Evolutionary conservation across 2,797 vertebrate genomes (phyloP).

Genomic region (Hippopotamyrus pictus): DNA sequence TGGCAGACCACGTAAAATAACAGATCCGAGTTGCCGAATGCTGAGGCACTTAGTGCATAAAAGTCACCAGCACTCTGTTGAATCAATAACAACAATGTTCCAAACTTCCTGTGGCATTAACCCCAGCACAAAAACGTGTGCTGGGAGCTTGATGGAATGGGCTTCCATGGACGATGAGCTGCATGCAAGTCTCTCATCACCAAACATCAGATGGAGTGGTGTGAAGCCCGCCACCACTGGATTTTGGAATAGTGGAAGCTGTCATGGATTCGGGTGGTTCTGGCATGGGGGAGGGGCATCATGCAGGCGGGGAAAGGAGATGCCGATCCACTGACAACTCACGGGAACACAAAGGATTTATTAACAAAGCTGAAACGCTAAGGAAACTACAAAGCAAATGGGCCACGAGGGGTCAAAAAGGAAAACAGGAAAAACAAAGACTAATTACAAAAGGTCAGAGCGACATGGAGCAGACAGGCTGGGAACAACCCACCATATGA

Average conservation of each 20-base stretch:
- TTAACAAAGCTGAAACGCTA: background rate
- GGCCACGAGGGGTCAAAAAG: background rate
- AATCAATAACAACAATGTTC: conserved; percentile 29
- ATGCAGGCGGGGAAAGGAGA: background rate
- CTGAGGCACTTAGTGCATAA: background rate
- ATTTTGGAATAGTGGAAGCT: background rate
- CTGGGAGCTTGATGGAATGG: background rate
- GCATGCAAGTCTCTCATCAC: background rate
- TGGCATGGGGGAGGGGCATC: background rate
- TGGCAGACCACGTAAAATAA: background rate
- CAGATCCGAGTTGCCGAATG: background rate
- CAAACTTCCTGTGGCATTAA: background rate
- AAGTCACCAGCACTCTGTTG: background rate
- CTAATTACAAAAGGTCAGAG: background rate
- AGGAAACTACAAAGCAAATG: background rate
- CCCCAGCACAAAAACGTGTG: background rate
- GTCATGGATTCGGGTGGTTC: background rate
- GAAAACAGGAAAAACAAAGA: background rate
- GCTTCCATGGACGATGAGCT: background rate
- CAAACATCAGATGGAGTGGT: background rate
- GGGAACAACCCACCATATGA: too few relatives aligned
- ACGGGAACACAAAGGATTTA: background rate
- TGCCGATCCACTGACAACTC: background rate
- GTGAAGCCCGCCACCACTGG: background rate
- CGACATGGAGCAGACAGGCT: background rate